Evolutionary conservation across 2,113 vertebrate species (phyloP).

Genomic region (Lepus timidus): DNA sequence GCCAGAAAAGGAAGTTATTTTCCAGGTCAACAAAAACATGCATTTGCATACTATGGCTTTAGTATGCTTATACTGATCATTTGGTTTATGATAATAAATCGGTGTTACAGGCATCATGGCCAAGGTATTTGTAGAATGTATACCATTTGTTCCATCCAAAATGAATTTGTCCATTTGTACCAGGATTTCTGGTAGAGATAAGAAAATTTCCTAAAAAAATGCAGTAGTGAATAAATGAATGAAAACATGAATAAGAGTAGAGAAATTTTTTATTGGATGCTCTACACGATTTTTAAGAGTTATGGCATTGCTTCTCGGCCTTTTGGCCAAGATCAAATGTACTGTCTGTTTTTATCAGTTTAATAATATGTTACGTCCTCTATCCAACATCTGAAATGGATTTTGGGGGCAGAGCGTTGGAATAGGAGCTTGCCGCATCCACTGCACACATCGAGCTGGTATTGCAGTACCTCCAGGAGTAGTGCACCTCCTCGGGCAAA

Average conservation of each 20-base stretch:
- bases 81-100: not conserved
- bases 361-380: too few species aligned
- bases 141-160: not conserved
- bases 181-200: not conserved
- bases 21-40: not conserved
- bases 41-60: not conserved
- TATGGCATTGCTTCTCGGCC: too few species aligned
- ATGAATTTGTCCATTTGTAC: constrained; percentile 9
- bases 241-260: not conserved
- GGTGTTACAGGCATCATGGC: too few species aligned
- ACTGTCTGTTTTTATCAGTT: too few species aligned
- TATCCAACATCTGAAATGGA: too few species aligned
- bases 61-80: not conserved
- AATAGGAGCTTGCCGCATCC: too few species aligned
- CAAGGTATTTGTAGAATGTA: not conserved
- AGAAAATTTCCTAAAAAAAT: not conserved
- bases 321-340: too few species aligned
- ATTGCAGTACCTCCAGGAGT: too few species aligned
- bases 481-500: too few species aligned
- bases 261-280: constrained; percentile 44
- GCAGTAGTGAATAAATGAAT: not conserved
- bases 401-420: too few species aligned
- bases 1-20: not conserved
- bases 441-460: too few species aligned
- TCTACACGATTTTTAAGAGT: constrained; percentile 10